These are phyloP conservation scores for Pocota personata DNA, from an alignment of 2,888 invertebrate genomes.

Conservation along the genomic window DNA sequence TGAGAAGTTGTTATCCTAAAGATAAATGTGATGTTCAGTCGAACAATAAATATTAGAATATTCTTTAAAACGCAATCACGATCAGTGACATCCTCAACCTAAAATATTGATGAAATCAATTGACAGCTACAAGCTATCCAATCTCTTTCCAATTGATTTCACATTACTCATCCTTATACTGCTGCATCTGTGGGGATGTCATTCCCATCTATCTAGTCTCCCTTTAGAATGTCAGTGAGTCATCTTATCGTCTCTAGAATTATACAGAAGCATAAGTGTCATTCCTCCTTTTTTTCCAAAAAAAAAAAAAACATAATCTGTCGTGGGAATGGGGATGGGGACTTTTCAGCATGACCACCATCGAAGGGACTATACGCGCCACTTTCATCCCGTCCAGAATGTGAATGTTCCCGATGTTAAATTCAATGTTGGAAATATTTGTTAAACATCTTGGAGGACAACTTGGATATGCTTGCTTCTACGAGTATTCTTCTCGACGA, in stretches of 20 bases:
- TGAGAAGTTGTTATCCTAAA: too few species aligned
- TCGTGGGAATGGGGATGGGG: conserved; percentile 20
- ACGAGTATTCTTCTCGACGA: conserved; percentile 27
- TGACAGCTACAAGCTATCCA: conserved; percentile 13
- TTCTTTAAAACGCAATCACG: background rate
- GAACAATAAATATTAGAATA: too few species aligned
- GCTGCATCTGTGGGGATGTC: conserved; percentile 27
- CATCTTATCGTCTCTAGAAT: conserved; percentile 49
- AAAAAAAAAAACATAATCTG: background rate
- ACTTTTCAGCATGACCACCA: conserved; percentile 38
- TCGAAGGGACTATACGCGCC: conserved; percentile 33
- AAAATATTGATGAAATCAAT: conserved; percentile 42
- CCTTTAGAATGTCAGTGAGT: conserved; percentile 58
- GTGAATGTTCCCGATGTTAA: conserved; percentile 56
- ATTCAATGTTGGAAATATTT: conserved; percentile 58
- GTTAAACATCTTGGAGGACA: conserved; percentile 71
- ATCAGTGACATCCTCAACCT: conserved; percentile 9
- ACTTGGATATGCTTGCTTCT: conserved; percentile 65
- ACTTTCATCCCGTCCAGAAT: conserved; percentile 22
- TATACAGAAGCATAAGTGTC: conserved; percentile 53
- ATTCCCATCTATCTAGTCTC: conserved; percentile 15
- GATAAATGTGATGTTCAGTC: too few species aligned
- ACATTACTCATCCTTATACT: conserved; percentile 15
- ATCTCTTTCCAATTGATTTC: conserved; percentile 51
- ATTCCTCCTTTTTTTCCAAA: conserved; percentile 37